Base-by-base conservation (phyloP, 2,797 vertebrate genomes). In the Bradypodion ventrale region DNA sequence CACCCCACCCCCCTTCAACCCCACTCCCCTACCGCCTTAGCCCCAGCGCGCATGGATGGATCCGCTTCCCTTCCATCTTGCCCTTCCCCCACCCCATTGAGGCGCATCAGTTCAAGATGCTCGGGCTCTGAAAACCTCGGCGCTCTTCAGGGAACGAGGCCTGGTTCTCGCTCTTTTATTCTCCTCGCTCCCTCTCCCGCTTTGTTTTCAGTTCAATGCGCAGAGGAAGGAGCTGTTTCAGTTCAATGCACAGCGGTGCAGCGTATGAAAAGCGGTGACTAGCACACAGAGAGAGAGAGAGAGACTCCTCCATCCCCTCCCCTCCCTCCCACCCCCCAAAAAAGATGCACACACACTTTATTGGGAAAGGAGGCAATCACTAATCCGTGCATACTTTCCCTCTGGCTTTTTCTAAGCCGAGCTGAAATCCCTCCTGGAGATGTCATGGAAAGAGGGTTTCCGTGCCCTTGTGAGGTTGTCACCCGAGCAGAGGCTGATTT, bases 191-290 rank as follows among this genome's bases (percentile, higher is more conserved):
- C 75, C 66, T 27, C 87, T 85, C 81, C 60, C 85, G 91, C 94
- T 96, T 95, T 96, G 93, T 95, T 94, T 94, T 87, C 93, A 93
- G 89, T 69, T 91, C 84, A 87, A 88, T 87, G 83, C 91, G 81
- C 92, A 90, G 89, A 90, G 93, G 89, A 94, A 94, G 89, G 94
- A 94, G 92, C 89, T 37, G 91, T 88, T 90, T 92, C 90, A 88
- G 92, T 87, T 93, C 90, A 89, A 35, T 63, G 90, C 90, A 91
- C 91, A 83, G 90, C 93, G 92, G 90, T 89, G 87, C 85, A 0
- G 88, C 75, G 0, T 85, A 85, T 87, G n/a, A 63, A 88, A 92
- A 92, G 90, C 87, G 90, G 82, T 91, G 91, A 87, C 88, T 89
- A 82, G 88, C 81, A 85, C 63, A 87, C 63, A 70, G 73, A 42